Evolutionary conservation across 1,140 invertebrate species (phyloP), one percentile per base, ranked within the genome.

Genomic region (Orchestia grillus): DNA sequence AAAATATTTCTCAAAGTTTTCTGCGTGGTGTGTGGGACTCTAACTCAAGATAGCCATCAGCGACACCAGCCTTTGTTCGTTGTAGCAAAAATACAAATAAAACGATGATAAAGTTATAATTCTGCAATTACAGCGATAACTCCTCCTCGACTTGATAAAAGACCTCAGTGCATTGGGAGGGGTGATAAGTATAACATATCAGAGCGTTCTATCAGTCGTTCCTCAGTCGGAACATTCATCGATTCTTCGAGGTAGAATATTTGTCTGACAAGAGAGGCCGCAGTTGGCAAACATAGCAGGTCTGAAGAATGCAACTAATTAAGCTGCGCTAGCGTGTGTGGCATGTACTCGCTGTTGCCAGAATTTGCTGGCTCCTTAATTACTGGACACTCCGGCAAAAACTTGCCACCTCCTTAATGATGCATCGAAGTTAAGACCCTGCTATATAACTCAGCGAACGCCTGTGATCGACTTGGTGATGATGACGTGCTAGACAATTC

Each of bases 241-340:
- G 92, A 94, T 94, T 94, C 92, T 94, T 40, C 36, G 92, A 44
- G 44, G 92, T n/a, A 47, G 92, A 94, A 94, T 94, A 94, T 94
- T 94, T 94, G 92, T 94, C 92, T 94, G 92, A 94, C 92, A 94
- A 94, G 92, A 94, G 92, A 45, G 44, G 92, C 92, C 92, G 92
- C 92, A 94, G 92, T 94, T 94, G 92, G 92, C 92, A 94, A 94
- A 94, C 92, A 94, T 94, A 94, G 92, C 92, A 94, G 92, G 92
- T 94, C 92, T 94, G 92, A 94, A 94, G 92, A 94, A 94, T 94
- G 92, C 92, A 94, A 94, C 92, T 94, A 94, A 94, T 94, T 94
- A 94, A 94, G 92, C 92, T 94, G 92, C 92, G 41, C 92, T 94
- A 94, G 92, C 92, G 92, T 94, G 92, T 94, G 92, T 94, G 92